Percentiles rank a stretch among this genome's conserved stretches.
These are phyloP conservation scores for Anguilla megastoma DNA, from an alignment of 2,797 vertebrate species.

Conservation along the genomic window DNA sequence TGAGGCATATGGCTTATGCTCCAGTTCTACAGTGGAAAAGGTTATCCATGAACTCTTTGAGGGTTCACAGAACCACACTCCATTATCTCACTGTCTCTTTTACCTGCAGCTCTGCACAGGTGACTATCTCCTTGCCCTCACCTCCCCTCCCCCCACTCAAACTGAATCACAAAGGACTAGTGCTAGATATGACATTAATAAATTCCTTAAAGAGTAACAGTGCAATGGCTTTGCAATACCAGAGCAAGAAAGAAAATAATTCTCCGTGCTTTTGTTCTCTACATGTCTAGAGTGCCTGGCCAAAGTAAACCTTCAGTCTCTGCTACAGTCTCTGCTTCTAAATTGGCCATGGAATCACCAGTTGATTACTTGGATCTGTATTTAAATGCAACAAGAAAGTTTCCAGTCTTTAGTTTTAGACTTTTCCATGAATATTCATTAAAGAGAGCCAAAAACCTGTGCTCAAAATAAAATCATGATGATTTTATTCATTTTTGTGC, in stretches of 20 bases:
- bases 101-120: neutral
- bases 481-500: neutral
- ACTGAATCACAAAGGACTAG: neutral
- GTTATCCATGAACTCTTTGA: neutral
- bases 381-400: neutral
- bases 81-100: neutral
- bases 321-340: neutral
- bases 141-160: neutral
- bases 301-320: neutral
- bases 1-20: neutral
- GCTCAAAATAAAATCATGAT: neutral
- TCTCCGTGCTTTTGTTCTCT: neutral
- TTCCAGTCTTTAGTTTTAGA: neutral
- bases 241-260: neutral
- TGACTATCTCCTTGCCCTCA: no score
- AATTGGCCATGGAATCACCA: neutral
- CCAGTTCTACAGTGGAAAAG: neutral
- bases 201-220: neutral
- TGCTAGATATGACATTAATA: neutral
- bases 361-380: neutral
- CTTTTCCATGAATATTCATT: neutral
- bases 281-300: neutral
- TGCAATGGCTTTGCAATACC: neutral
- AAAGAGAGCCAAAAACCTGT: neutral
- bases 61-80: neutral